A percentile compares a stretch with the other conserved stretches of the same genome.
Evolutionary conservation across 64 coral and sea anemone species (phyloP).

Genomic region (Astreopora myriophthalma): DNA sequence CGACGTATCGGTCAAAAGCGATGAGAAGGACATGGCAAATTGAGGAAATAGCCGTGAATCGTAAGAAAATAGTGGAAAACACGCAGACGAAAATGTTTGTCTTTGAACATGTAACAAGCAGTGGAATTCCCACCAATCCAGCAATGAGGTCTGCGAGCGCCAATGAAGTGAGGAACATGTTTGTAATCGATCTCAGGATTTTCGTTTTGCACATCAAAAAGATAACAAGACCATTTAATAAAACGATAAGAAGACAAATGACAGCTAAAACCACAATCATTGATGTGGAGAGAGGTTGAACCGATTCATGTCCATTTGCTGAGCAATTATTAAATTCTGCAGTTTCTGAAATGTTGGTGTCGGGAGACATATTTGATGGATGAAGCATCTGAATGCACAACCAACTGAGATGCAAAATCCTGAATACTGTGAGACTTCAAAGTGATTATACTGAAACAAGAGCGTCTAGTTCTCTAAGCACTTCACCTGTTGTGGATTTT

Average conservation of each 20-base stretch:
- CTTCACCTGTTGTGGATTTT: no score
- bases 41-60: slow-evolving; percentile 29
- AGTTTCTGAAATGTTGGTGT: background rate
- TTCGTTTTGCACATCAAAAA: slow-evolving; percentile 14
- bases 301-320: background rate
- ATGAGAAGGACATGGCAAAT: slow-evolving; percentile 38
- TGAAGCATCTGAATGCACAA: background rate
- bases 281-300: background rate
- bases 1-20: slow-evolving; percentile 28
- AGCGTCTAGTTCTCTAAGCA: no score
- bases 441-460: no score
- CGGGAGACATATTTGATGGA: background rate
- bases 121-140: slow-evolving; percentile 36
- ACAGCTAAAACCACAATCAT: background rate
- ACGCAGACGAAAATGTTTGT: background rate
- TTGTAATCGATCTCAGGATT: slow-evolving; percentile 3
- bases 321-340: background rate
- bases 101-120: background rate
- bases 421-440: no score
- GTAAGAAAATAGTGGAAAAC: background rate
- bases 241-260: background rate
- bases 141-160: slow-evolving; percentile 23
- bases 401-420: no score
- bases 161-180: slow-evolving; percentile 23
- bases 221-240: slow-evolving; percentile 27